Percentiles rank a stretch among this genome's conserved stretches.
Evolutionary conservation across 1,140 invertebrate genomes (phyloP).

Genomic region (Drosophila leontia): DNA sequence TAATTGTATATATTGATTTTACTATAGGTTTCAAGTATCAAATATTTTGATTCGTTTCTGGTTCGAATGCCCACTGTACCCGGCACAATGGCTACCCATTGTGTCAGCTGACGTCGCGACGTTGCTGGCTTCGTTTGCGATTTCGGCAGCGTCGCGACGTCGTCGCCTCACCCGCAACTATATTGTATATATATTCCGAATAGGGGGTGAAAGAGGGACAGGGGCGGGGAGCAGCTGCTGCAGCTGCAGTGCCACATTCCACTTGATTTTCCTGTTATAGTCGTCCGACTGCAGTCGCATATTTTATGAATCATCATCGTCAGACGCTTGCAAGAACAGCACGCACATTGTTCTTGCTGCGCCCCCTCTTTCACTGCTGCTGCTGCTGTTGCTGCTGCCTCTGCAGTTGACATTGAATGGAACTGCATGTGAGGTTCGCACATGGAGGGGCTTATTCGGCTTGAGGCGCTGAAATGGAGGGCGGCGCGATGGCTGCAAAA

Average conservation of each 20-base stretch:
- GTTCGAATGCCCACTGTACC: conserved; percentile 15
- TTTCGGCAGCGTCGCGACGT: conserved; percentile 58
- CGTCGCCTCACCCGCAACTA: conserved; percentile 58
- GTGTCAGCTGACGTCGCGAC: conserved; percentile 72
- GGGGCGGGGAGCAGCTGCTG: conserved; percentile 52
- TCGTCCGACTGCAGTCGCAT: conserved; percentile 62
- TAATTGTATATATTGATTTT: not conserved
- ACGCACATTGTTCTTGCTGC: conserved; percentile 70
- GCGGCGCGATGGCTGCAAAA: conserved; percentile 18
- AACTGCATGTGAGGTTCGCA: conserved; percentile 8
- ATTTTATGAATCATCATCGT: conserved; percentile 76
- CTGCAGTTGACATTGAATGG: conserved; percentile 67
- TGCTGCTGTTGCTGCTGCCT: conserved; percentile 29
- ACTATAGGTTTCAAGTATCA: not conserved
- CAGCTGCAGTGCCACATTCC: conserved; percentile 72
- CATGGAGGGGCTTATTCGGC: conserved; percentile 1
- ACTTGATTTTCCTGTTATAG: conserved; percentile 80
- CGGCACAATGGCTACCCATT: conserved; percentile 68
- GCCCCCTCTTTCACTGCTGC: conserved; percentile 5
- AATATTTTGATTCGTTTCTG: not conserved
- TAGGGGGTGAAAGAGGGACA: conserved; percentile 19
- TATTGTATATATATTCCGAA: conserved; percentile 22
- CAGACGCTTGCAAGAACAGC: conserved; percentile 44
- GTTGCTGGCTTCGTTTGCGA: conserved; percentile 57
- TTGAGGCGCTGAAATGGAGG: not conserved